Evolutionary conservation across 2,888 invertebrate genomes (phyloP).

Genomic region (Tholera decimalis): DNA sequence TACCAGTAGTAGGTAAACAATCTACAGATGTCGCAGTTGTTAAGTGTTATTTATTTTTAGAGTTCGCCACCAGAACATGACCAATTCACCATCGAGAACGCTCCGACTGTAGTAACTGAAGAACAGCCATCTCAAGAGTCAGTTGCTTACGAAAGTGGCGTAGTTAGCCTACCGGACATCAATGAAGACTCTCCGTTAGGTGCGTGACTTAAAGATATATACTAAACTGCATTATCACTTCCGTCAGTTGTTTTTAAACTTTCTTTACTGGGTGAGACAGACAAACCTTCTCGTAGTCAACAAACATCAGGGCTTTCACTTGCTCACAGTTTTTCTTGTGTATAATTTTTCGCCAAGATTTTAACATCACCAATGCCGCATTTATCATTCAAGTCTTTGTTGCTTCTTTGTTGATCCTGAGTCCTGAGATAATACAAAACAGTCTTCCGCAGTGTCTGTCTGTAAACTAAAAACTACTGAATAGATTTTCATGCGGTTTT

Average conservation of each 20-base stretch:
- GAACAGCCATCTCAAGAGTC: slow-evolving; percentile 42
- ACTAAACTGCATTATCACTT: not conserved
- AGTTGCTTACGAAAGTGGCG: slow-evolving; percentile 19
- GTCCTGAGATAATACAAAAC: too few relatives aligned
- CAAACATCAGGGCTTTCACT: not conserved
- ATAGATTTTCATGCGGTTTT: too few relatives aligned
- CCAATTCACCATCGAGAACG: slow-evolving; percentile 42
- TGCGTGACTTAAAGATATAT: slow-evolving; percentile 14
- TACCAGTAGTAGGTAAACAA: not conserved
- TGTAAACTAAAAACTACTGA: too few relatives aligned
- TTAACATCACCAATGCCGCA: too few relatives aligned
- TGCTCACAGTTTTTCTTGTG: not conserved
- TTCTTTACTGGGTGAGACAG: not conserved
- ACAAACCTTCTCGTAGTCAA: not conserved
- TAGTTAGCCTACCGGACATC: slow-evolving; percentile 50
- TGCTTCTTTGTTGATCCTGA: too few relatives aligned
- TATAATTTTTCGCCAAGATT: not conserved
- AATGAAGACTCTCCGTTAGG: slow-evolving; percentile 57
- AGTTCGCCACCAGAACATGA: slow-evolving; percentile 40
- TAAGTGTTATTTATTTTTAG: slow-evolving; percentile 22
- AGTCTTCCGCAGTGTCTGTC: too few relatives aligned
- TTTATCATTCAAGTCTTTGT: too few relatives aligned
- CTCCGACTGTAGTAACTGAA: slow-evolving; percentile 32
- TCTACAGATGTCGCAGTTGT: not conserved
- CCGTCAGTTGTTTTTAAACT: not conserved